Percentiles rank a stretch among this genome's conserved stretches.
phyloP scores from a whole-genome alignment of 2,888 invertebrate species.

The Altica lythri region DNA sequence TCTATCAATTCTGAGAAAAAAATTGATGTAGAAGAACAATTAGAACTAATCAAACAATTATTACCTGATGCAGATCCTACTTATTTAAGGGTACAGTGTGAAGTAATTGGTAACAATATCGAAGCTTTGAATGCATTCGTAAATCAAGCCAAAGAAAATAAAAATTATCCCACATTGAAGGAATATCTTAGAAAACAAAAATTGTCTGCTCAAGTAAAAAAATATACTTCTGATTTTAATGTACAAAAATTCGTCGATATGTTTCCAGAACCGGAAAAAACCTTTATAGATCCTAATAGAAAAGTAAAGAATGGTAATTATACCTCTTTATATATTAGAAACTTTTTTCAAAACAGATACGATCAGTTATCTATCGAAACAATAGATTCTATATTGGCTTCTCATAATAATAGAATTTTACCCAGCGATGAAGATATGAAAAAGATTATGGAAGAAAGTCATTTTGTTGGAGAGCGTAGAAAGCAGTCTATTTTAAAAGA shows the following conservation, averaged over 20 bases:
- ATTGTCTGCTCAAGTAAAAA: conserved; percentile 53
- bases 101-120: conserved; percentile 35
- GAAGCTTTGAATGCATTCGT: conserved; percentile 42
- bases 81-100: conserved; percentile 40
- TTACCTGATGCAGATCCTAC: conserved; percentile 50
- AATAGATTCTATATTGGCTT: conserved; percentile 19
- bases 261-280: conserved; percentile 56
- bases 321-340: conserved; percentile 27
- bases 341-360: conserved; percentile 39
- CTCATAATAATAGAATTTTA: conserved; percentile 14
- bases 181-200: conserved; percentile 48
- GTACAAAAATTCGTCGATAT: conserved; percentile 56
- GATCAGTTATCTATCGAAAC: conserved; percentile 28
- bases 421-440: conserved; percentile 6
- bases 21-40: conserved; percentile 44
- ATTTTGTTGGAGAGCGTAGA: conserved; percentile 20
- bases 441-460: neutral
- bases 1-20: conserved; percentile 21
- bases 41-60: conserved; percentile 43
- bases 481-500: conserved; percentile 22
- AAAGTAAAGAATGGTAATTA: conserved; percentile 15
- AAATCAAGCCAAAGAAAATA: conserved; percentile 38
- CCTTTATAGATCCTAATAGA: conserved; percentile 40
- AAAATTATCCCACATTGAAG: conserved; percentile 47
- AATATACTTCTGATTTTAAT: conserved; percentile 56